phyloP scores from a whole-genome alignment of 2,888 invertebrate species.

The Periphyllus acericola region DNA sequence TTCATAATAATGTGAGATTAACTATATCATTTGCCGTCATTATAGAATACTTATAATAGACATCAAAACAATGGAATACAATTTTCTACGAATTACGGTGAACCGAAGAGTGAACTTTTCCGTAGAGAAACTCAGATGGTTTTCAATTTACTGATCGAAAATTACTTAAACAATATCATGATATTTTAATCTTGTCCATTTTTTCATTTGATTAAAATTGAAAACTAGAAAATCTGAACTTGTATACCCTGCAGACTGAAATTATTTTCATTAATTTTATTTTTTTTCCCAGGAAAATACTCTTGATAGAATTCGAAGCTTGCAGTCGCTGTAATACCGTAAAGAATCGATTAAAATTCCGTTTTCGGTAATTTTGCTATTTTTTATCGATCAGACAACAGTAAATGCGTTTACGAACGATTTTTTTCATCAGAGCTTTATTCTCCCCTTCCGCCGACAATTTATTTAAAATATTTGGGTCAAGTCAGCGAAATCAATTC shows the following conservation, averaged over 20 bases:
- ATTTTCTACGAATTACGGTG: not conserved
- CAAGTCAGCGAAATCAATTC: constrained; percentile 11
- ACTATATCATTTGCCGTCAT: not conserved
- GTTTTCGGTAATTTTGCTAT: not conserved
- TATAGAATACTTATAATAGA: no score
- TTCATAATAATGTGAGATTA: not conserved
- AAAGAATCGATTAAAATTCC: constrained; percentile 12
- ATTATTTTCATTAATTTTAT: not conserved
- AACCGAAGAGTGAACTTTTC: not conserved
- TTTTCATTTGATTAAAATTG: not conserved
- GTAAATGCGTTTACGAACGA: not conserved
- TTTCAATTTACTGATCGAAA: not conserved
- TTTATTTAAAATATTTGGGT: constrained; percentile 29
- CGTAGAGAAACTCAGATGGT: not conserved
- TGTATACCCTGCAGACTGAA: not conserved
- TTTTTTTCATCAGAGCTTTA: not conserved
- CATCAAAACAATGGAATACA: not conserved
- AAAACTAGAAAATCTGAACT: not conserved
- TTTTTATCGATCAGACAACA: not conserved
- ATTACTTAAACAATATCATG: not conserved
- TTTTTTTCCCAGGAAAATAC: not conserved
- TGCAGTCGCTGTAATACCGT: not conserved
- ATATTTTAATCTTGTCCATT: not conserved
- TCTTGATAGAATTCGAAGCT: not conserved
- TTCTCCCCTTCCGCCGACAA: not conserved